Base-by-base conservation (phyloP, 2,888 invertebrate genomes). In the Eurytoma adleriae region DNA sequence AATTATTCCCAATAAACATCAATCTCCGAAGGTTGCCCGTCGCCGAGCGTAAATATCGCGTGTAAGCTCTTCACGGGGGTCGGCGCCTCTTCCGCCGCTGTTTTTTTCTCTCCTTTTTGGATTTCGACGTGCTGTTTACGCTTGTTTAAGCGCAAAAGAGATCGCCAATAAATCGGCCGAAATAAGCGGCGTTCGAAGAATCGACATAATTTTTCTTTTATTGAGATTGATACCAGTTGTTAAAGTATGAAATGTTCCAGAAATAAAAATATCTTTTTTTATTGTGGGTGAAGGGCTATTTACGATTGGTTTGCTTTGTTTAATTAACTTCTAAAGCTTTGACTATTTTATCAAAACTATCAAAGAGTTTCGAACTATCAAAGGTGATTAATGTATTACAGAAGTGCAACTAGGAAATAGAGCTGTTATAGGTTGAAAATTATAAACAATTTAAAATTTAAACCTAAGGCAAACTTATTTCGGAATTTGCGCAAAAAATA, bases 31-130 rank as follows among this genome's bases (percentile, higher is more conserved):
- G 24, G 20, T 59, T 68, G 24, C 5, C 16, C 69, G 59, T 40
- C 59, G 66, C 71, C 27, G 78, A 78, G 78, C 66, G 78, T 78
- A 78, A 78, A 78, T 71, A 78, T 71, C 30, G 71, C 78, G 30
- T 57, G 71, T 66, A 66, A 18, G 54, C 67, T 59, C 16, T 75
- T 68, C 68, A 59, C 68, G 59, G 68, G 16, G 18, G 1, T 10
- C n/a, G 30, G 30, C 24, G 56, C 54, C 69, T 14, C 59, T n/a
- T 14, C 27, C 14, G 16, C 30, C 30, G 24, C 5, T 54, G 3
- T 56, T 64, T 56, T 12, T 13, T n/a, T 61, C n/a, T 20, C n/a
- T n/a, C n/a, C n/a, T 24, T 40, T 40, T 12, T 18, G 20, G 40
- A 7, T 68, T 50, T 14, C 20, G 12, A 16, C 50, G 16, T 2